A percentile compares a stretch with the other conserved stretches of the same genome.
phyloP scores from a whole-genome alignment of 2,113 vertebrate genomes.

The Clarias magur region DNA sequence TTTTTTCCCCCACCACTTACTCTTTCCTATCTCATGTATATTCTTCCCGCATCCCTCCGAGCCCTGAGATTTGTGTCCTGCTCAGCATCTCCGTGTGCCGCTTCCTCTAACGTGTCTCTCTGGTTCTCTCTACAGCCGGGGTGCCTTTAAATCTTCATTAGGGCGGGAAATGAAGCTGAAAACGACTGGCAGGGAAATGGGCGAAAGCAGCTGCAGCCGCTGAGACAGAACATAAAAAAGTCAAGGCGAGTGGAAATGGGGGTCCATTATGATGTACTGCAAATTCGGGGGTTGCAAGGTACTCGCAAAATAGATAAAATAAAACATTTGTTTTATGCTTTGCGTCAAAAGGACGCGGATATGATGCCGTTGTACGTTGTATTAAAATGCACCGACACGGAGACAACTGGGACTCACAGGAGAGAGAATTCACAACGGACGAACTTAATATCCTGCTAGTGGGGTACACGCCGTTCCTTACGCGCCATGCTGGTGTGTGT shows the following conservation, averaged over 20 bases:
- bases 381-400: not conserved
- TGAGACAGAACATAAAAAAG: constrained; percentile 58
- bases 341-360: not conserved
- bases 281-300: constrained; percentile 23
- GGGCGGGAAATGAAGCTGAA: constrained; percentile 78
- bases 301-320: constrained; percentile 5
- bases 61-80: constrained; percentile 31
- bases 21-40: constrained; percentile 22
- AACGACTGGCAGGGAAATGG: constrained; percentile 75
- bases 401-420: not conserved
- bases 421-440: not conserved
- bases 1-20: not conserved
- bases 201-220: constrained; percentile 75
- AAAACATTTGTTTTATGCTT: constrained; percentile 28
- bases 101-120: constrained; percentile 2
- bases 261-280: constrained; percentile 47
- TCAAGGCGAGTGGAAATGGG: constrained; percentile 51
- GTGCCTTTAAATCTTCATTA: constrained; percentile 82
- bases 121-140: constrained; percentile 45
- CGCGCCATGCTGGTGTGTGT: not conserved
- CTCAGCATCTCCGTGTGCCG: constrained; percentile 24
- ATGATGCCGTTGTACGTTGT: not conserved
- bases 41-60: constrained; percentile 7
- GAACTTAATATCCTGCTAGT: not conserved
- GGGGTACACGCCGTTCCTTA: not conserved